Percentiles rank a stretch among this genome's conserved stretches.
These are phyloP conservation scores for Eurystomus glaucurus DNA, from an alignment of 2,797 vertebrate species.

Conservation along the genomic window DNA sequence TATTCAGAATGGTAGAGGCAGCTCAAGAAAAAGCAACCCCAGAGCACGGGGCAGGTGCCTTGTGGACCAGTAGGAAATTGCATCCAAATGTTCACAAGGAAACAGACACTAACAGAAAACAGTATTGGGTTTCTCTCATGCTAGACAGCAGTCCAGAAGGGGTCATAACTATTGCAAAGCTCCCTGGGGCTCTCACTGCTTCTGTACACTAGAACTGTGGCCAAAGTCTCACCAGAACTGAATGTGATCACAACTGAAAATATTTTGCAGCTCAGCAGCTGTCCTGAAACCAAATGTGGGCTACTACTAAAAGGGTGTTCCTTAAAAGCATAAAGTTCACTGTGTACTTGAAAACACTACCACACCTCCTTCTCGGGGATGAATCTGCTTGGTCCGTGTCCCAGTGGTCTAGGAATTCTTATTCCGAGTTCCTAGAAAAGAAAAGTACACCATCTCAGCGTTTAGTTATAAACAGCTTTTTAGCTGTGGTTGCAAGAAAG, in stretches of 20 bases:
- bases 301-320: constrained; percentile 68
- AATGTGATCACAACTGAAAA: constrained; percentile 67
- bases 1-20: not conserved
- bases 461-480: constrained; percentile 78
- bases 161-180: constrained; percentile 61
- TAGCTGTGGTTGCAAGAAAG: constrained; percentile 55
- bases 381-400: constrained; percentile 98
- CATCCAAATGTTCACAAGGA: constrained; percentile 17
- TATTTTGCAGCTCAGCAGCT: constrained; percentile 69
- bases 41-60: constrained; percentile 39
- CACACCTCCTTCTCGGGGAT: constrained; percentile 98
- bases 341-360: constrained; percentile 77
- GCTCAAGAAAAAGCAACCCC: constrained; percentile 24
- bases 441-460: constrained; percentile 80
- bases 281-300: constrained; percentile 69
- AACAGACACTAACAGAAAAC: not conserved
- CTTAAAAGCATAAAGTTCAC: constrained; percentile 80
- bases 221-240: constrained; percentile 71
- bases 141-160: constrained; percentile 45
- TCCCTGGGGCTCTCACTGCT: constrained; percentile 52
- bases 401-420: constrained; percentile 95
- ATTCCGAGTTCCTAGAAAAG: constrained; percentile 95
- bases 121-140: constrained; percentile 53
- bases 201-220: constrained; percentile 58
- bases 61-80: constrained; percentile 57